Evolutionary conservation across 1,140 invertebrate species (phyloP).

Genomic region (Drosophila prosaltans): DNA sequence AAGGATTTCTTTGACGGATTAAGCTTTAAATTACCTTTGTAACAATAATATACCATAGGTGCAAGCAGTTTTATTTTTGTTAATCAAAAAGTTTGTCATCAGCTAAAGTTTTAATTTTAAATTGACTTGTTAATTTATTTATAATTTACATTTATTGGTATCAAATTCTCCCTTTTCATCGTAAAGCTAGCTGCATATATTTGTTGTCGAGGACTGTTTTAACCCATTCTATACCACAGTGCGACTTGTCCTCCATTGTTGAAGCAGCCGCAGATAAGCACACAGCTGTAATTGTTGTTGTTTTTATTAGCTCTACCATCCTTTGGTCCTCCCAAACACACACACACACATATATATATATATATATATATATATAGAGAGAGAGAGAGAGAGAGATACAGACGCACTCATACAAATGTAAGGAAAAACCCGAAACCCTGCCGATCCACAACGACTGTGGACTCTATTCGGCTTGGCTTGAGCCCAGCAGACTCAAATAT

Average conservation of each 20-base stretch:
- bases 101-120: too few species aligned
- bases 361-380: too few species aligned
- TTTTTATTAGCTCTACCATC: conserved; percentile 56
- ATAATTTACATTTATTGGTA: too few species aligned
- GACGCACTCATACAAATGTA: conserved; percentile 8
- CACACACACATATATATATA: not conserved
- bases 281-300: conserved; percentile 75
- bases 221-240: conserved; percentile 36
- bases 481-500: conserved; percentile 2
- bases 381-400: not conserved
- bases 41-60: too few species aligned
- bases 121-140: too few species aligned
- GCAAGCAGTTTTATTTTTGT: too few species aligned
- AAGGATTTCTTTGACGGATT: too few species aligned
- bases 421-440: conserved; percentile 16
- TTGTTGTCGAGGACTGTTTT: too few species aligned
- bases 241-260: conserved; percentile 24
- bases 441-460: conserved; percentile 45
- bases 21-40: too few species aligned
- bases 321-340: conserved; percentile 30
- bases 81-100: too few species aligned
- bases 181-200: too few species aligned
- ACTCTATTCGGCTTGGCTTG: conserved; percentile 69
- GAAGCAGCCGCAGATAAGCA: conserved; percentile 15
- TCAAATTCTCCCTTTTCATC: too few species aligned